Percentiles rank a stretch among this genome's conserved stretches.
phyloP scores from a whole-genome alignment of 2,113 vertebrate species.

The zebrafish (Danio rerio) region GRCz12tu NC_133189.1:20460501-20461000 shows the following conservation, averaged over 20 bases:
- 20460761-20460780: constrained; percentile 34
- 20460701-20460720: constrained; percentile 27
- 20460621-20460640: neutral
- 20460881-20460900: neutral
- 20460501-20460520: neutral
- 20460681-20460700: constrained; percentile 20
- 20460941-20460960: neutral
- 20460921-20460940: neutral
- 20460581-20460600: neutral
- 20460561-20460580: neutral
- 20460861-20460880: neutral
- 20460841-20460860: neutral
- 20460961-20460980: neutral
- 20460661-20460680: constrained; percentile 4
- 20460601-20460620: too few species aligned
- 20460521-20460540: neutral
- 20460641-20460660: neutral
- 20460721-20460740: constrained; percentile 18
- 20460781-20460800: constrained; percentile 13
- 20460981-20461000: neutral
- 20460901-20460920: neutral
- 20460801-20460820: constrained; percentile 21
- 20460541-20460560: neutral
- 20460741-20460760: constrained; percentile 11
- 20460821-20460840: neutral